Evolutionary conservation across 2,113 vertebrate species (phyloP).

Genomic region (Strix aluco): DNA sequence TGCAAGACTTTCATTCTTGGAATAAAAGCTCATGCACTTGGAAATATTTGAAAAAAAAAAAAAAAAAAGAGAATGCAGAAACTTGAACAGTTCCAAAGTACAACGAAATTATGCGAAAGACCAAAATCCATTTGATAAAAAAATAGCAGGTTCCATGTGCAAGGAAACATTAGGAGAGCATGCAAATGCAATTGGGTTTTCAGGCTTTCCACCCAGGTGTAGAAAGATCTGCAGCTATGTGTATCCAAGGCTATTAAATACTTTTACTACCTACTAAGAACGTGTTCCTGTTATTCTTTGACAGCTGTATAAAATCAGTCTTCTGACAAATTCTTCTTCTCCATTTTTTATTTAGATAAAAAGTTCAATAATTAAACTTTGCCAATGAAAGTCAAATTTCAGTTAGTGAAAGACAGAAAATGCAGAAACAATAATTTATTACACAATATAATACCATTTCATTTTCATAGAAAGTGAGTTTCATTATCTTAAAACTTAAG

Average conservation of each 20-base stretch:
- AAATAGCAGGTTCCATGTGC: neutral
- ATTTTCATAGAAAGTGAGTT: constrained; percentile 58
- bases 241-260: constrained; percentile 48
- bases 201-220: constrained; percentile 2
- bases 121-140: constrained; percentile 2
- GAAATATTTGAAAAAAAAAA: neutral
- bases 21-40: neutral
- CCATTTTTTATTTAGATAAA: constrained; percentile 72
- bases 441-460: constrained; percentile 33
- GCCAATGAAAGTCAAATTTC: constrained; percentile 46
- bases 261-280: constrained; percentile 49
- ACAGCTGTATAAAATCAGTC: constrained; percentile 63
- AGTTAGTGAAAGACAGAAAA: constrained; percentile 45
- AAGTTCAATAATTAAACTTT: constrained; percentile 75
- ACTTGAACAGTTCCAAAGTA: neutral
- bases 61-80: neutral
- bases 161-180: constrained; percentile 13
- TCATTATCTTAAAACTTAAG: constrained; percentile 62
- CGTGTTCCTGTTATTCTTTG: constrained; percentile 56
- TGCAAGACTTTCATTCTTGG: neutral
- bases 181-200: neutral
- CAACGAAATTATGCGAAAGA: neutral
- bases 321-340: constrained; percentile 66
- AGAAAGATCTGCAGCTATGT: neutral
- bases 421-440: constrained; percentile 62